Percentiles rank a stretch among this genome's conserved stretches.
Evolutionary conservation across 2,888 invertebrate species (phyloP).

Genomic region (Gortyna flavago): DNA sequence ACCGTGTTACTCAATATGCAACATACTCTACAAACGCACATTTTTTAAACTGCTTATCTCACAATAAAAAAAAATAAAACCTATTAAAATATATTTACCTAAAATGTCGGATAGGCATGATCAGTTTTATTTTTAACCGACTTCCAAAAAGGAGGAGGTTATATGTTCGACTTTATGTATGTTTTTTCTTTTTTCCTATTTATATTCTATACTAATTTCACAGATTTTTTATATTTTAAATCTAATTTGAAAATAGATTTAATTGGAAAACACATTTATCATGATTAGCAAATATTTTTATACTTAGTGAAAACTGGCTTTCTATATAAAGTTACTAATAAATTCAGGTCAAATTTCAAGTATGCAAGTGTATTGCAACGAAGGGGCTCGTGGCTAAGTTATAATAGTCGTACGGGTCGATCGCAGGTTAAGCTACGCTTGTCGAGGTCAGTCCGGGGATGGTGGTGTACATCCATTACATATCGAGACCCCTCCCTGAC

Average conservation of each 20-base stretch:
- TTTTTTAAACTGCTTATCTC: not conserved
- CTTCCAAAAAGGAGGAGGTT: no score
- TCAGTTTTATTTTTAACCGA: no score
- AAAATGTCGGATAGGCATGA: not conserved
- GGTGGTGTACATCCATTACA: not conserved
- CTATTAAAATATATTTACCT: not conserved
- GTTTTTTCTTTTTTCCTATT: not conserved
- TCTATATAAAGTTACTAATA: not conserved
- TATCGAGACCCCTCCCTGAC: no score
- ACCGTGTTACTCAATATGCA: slow-evolving; percentile 39
- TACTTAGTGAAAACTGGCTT: not conserved
- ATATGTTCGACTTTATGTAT: no score
- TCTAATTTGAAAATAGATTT: not conserved
- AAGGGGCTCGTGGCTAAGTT: no score
- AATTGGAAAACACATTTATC: slow-evolving; percentile 16
- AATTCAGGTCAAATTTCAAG: not conserved
- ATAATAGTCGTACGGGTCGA: not conserved
- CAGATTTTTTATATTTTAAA: not conserved
- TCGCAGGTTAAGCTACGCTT: not conserved
- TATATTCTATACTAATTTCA: not conserved
- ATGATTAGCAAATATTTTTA: slow-evolving; percentile 2
- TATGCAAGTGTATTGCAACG: not conserved
- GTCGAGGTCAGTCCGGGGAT: not conserved
- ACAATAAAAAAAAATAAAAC: not conserved
- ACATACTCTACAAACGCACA: slow-evolving; percentile 21